Base-by-base conservation (phyloP, 1,140 invertebrate genomes). In the Rhyzopertha dominica region DNA sequence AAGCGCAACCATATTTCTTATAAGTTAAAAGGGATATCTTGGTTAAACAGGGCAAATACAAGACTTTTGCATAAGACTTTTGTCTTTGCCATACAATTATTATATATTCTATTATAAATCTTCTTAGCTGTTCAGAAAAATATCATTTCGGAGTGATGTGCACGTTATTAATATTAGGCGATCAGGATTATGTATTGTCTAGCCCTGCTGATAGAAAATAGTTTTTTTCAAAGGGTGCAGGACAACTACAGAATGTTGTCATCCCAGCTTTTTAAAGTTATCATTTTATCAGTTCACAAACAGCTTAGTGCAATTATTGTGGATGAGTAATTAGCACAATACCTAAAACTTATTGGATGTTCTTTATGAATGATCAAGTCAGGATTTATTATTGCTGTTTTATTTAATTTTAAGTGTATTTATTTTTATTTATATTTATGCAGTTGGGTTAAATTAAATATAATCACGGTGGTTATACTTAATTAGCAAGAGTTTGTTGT, bases 1-100 rank as follows among this genome's bases (percentile, higher is more conserved):
- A 30, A 16, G 10, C 29, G 29, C 29, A 30, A 10, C 29, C 29
- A 30, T 9, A 30, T 30, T 30, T 30, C 29, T 30, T 30, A 30
- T 30, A 30, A 30, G 17, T 30, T 30, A 30, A 30, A 30, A 3
- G 29, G 17, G 9, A 30, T 30, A 30, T 9, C 29, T 30, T 30
- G 29, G 29, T 30, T 30, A 30, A 30, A 30, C 29, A 30, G 13
- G 29, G 3, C 9, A 30, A 10, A 30, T 9, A 30, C 12, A 10
- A 30, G 29, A 30, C 29, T 30, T 30, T 3, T 30, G 17, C 29
- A 30, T 10, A 30, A 30, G 9, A 16, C 29, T 30, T n/a, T n/a
- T 30, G 29, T 30, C 29, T 30, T 30, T 30, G 17, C 9, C 17
- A 30, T 30, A 30, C 13, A 30, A 10, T 30, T 9, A 30, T 30